phyloP scores from a whole-genome alignment of 2,797 vertebrate species.

The Xenentodon cancila region DNA sequence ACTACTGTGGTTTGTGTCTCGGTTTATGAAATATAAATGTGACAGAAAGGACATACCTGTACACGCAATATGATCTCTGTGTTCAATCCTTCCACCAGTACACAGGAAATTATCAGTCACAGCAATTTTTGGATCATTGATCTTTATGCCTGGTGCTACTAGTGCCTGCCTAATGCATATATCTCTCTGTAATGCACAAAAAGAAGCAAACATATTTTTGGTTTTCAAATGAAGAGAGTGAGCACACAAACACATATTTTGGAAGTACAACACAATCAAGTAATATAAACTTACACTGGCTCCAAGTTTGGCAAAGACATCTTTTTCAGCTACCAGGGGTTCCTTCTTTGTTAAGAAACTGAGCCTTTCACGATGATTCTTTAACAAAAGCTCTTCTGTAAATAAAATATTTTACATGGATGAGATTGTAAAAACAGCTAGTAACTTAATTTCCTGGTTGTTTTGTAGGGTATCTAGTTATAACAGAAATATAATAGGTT shows the following conservation, averaged over 20 bases:
- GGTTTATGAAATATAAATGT: not conserved
- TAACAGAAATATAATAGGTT: too few species aligned
- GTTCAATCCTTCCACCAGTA: conserved; percentile 34
- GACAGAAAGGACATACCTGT: conserved; percentile 45
- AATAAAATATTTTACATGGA: too few species aligned
- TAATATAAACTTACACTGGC: too few species aligned
- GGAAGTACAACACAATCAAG: too few species aligned
- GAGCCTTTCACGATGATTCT: conserved; percentile 34
- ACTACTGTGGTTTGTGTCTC: not conserved
- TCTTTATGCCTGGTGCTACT: conserved; percentile 14
- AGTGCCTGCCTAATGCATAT: conserved; percentile 61
- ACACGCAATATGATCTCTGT: conserved; percentile 62
- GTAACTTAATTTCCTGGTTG: too few species aligned
- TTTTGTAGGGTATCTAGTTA: too few species aligned
- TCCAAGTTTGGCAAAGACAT: conserved; percentile 45
- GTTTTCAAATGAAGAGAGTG: conserved; percentile 2
- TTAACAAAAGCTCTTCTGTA: conserved; percentile 62
- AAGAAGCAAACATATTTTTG: not conserved
- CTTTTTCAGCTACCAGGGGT: not conserved
- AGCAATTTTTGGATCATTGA: not conserved
- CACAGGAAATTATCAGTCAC: conserved; percentile 77
- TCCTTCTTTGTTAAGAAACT: conserved; percentile 26
- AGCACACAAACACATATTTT: not conserved
- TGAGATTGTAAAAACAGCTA: too few species aligned
- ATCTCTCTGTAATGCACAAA: conserved; percentile 42